Conservation (phyloP, 2,888 invertebrate species). For the Cantharis lateralis region DNA sequence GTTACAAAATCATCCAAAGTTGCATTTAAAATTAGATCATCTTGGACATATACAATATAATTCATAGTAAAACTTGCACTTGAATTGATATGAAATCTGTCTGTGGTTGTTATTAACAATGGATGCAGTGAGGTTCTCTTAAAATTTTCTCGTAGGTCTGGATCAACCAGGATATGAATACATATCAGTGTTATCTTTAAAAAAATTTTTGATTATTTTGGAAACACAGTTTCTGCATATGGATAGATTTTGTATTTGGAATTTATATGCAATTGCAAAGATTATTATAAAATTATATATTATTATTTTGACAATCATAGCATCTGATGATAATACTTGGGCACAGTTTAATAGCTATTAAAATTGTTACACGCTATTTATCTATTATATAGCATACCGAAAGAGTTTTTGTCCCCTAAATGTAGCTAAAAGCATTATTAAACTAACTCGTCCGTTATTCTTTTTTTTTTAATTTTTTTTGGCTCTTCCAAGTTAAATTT, state of each 20-base stretch:
- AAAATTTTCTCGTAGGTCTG: background rate
- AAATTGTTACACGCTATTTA: too few species aligned
- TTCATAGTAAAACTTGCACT: background rate
- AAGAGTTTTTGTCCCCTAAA: too few species aligned
- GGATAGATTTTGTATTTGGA: background rate
- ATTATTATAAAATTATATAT: too few species aligned
- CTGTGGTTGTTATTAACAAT: background rate
- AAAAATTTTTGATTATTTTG: background rate
- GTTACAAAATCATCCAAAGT: background rate
- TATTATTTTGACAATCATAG: too few species aligned
- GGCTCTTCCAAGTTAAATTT: too few species aligned
- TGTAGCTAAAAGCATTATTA: too few species aligned
- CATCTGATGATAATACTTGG: too few species aligned
- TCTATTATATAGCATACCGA: too few species aligned
- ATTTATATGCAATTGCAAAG: background rate
- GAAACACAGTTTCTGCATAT: background rate
- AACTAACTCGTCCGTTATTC: too few species aligned
- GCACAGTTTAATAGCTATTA: too few species aligned
- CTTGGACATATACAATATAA: background rate
- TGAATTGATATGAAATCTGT: background rate
- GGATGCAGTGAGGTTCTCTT: background rate
- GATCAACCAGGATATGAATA: background rate
- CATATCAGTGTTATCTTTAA: background rate
- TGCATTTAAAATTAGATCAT: background rate
- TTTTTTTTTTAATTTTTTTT: too few species aligned